Conservation (phyloP, 2,797 vertebrate species). For the Vespertilio murinus region DNA sequence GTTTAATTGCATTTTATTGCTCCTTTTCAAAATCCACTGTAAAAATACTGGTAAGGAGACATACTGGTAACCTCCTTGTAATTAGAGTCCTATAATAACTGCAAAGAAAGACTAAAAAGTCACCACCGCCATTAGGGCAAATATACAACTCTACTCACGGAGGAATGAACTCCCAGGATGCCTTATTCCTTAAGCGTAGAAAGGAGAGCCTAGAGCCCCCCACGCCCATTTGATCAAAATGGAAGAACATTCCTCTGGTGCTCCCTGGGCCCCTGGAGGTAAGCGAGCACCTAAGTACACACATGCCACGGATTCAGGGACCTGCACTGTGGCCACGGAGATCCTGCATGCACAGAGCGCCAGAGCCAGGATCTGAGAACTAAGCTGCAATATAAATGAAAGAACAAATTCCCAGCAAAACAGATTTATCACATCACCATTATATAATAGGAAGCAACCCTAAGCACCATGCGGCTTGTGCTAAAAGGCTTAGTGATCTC, state of each 20-base stretch:
- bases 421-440: conserved; percentile 71
- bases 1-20: neutral
- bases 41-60: neutral
- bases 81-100: neutral
- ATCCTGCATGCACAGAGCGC: neutral
- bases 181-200: conserved; percentile 19
- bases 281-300: neutral
- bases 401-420: conserved; percentile 73
- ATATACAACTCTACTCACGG: neutral
- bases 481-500: conserved; percentile 86
- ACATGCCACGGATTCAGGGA: neutral
- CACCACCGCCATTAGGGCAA: neutral
- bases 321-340: neutral
- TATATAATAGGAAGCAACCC: conserved; percentile 82
- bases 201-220: neutral
- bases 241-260: neutral
- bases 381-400: conserved; percentile 52
- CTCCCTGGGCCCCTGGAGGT: neutral
- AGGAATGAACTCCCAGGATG: neutral
- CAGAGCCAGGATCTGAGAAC: conserved; percentile 47
- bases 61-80: neutral
- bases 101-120: neutral
- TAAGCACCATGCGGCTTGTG: conserved; percentile 75
- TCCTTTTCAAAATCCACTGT: conserved; percentile 13
- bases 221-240: neutral